These are phyloP conservation scores for Tragelaphus scriptus DNA, from an alignment of 2,113 vertebrate species.

Conservation along the genomic window DNA sequence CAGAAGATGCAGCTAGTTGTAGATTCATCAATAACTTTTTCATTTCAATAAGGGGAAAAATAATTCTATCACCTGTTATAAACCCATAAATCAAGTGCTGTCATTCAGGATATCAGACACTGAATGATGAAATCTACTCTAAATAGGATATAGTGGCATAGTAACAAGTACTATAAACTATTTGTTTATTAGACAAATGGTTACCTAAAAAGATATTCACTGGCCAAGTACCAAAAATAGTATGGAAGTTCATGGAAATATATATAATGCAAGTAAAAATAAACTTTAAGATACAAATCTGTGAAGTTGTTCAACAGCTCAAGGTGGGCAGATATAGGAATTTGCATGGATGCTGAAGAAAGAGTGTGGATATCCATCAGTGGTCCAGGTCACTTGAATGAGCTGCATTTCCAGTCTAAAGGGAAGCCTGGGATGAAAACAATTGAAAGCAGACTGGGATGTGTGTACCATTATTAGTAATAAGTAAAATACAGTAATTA, in stretches of 20 bases:
- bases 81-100: not conserved
- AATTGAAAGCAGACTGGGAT: not conserved
- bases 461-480: not conserved
- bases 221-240: not conserved
- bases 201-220: not conserved
- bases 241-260: not conserved
- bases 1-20: not conserved
- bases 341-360: not conserved
- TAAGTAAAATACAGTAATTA: not conserved
- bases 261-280: not conserved
- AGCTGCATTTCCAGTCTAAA: not conserved
- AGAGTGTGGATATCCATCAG: fast-evolving
- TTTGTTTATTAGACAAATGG: not conserved
- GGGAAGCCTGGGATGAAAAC: not conserved
- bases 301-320: not conserved
- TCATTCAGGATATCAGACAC: not conserved
- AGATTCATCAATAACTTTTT: not conserved
- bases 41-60: not conserved
- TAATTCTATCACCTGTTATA: not conserved
- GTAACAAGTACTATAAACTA: not conserved
- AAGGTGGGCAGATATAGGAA: not conserved
- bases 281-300: not conserved
- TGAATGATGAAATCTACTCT: not conserved
- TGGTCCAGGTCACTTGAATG: too few species aligned
- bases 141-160: not conserved